These are phyloP conservation scores for Tuberolachnus salignus DNA, from an alignment of 2,888 invertebrate species.

Conservation along the genomic window DNA sequence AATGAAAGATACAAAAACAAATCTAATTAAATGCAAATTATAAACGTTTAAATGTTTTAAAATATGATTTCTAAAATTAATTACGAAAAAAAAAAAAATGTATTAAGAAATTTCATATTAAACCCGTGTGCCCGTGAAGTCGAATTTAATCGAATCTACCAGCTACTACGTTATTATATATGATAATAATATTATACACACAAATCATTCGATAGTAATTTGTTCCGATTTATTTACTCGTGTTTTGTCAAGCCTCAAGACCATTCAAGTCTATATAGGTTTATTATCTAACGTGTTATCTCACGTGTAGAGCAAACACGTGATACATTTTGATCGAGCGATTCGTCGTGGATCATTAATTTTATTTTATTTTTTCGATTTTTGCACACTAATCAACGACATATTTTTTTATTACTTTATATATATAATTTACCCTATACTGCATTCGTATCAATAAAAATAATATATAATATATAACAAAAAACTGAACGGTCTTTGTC, in stretches of 20 bases:
- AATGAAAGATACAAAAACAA: too few species aligned
- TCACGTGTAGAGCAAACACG: not conserved
- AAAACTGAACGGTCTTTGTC: conserved; percentile 4
- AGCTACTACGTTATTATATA: not conserved
- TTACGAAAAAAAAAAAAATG: not conserved
- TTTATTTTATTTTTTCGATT: not conserved
- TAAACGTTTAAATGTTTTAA: too few species aligned
- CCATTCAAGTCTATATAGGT: not conserved
- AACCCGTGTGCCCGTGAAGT: not conserved
- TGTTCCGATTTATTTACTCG: conserved; percentile 32
- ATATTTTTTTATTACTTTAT: not conserved
- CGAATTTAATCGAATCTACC: conserved; percentile 15
- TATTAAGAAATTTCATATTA: not conserved
- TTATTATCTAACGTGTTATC: not conserved
- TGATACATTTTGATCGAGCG: not conserved
- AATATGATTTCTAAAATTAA: not conserved
- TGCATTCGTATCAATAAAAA: conserved; percentile 4
- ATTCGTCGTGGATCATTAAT: conserved; percentile 42
- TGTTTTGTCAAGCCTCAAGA: conserved; percentile 8
- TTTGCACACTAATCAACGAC: not conserved
- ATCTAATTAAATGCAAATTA: too few species aligned
- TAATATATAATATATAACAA: not conserved
- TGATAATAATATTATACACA: too few species aligned
- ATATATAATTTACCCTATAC: not conserved
- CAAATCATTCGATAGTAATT: conserved; percentile 6